Conservation (phyloP, 2,888 invertebrate genomes). For the Troilus luridus region DNA sequence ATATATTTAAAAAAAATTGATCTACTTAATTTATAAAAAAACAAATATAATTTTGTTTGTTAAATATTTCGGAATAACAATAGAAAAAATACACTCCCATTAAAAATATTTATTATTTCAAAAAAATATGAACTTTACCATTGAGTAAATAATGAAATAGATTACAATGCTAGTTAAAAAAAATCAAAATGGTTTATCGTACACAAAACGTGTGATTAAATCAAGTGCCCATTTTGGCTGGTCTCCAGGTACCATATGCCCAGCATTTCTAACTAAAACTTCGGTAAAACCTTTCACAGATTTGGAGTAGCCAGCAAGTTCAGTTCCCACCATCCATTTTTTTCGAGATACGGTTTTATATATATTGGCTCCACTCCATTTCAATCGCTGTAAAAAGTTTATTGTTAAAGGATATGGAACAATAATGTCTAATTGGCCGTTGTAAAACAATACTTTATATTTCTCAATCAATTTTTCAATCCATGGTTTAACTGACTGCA, state of each 20-base stretch:
- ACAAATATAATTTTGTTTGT: too few relatives aligned
- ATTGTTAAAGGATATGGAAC: constrained; percentile 89
- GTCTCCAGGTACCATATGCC: constrained; percentile 87
- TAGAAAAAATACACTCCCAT: constrained; percentile 83
- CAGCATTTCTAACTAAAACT: constrained; percentile 83
- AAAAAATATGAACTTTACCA: constrained; percentile 60
- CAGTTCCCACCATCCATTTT: constrained; percentile 74
- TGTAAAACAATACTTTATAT: constrained; percentile 85
- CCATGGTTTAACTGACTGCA: constrained; percentile 85
- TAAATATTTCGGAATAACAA: too few relatives aligned
- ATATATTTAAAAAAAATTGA: too few relatives aligned
- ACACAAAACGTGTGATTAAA: constrained; percentile 77
- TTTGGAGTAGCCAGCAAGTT: constrained; percentile 84
- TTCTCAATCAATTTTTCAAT: constrained; percentile 78
- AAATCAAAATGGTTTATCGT: constrained; percentile 62
- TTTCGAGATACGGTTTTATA: constrained; percentile 78
- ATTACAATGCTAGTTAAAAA: neutral
- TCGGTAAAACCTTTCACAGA: constrained; percentile 78
- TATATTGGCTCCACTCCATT: constrained; percentile 77
- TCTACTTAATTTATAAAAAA: too few relatives aligned
- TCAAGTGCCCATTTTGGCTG: constrained; percentile 84
- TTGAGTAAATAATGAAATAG: constrained; percentile 39
- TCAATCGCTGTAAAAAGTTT: constrained; percentile 81
- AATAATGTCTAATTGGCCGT: constrained; percentile 93
- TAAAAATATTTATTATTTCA: constrained; percentile 86